phyloP scores from a whole-genome alignment of 1,140 invertebrate genomes.

The Helicoverpa zea region DNA sequence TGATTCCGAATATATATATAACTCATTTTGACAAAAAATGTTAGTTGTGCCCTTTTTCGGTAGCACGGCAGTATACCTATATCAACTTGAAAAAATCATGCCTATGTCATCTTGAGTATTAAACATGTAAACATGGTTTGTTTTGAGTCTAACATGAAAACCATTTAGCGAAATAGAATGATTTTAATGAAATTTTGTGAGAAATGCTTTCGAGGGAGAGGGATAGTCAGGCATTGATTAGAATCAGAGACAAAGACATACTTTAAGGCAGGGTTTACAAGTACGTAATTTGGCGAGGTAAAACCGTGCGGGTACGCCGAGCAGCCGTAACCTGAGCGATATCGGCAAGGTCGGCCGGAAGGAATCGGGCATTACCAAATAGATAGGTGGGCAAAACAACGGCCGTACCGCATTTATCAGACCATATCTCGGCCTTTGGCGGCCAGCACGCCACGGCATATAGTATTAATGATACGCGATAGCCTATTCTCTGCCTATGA shows the following conservation, averaged over 20 bases:
- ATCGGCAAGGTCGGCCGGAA: slow-evolving; percentile 77
- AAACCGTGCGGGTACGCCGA: slow-evolving; percentile 25
- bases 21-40: too few species aligned
- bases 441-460: slow-evolving; percentile 42
- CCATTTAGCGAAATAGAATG: too few species aligned
- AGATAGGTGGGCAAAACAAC: slow-evolving; percentile 64
- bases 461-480: slow-evolving; percentile 55
- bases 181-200: too few species aligned
- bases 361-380: slow-evolving; percentile 73
- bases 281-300: slow-evolving; percentile 2
- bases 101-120: too few species aligned
- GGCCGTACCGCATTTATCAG: slow-evolving; percentile 68
- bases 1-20: too few species aligned
- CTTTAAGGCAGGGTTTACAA: not conserved
- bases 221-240: not conserved
- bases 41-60: too few species aligned
- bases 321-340: slow-evolving; percentile 45
- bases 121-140: too few species aligned
- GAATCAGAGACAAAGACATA: too few species aligned
- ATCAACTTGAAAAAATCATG: too few species aligned
- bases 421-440: slow-evolving; percentile 59
- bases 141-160: too few species aligned
- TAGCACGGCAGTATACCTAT: too few species aligned
- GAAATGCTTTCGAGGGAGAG: not conserved
- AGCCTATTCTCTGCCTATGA: slow-evolving; percentile 50